These are phyloP conservation scores for Rafetus swinhoei DNA, from an alignment of 2,113 vertebrate species.

Conservation along the genomic window DNA sequence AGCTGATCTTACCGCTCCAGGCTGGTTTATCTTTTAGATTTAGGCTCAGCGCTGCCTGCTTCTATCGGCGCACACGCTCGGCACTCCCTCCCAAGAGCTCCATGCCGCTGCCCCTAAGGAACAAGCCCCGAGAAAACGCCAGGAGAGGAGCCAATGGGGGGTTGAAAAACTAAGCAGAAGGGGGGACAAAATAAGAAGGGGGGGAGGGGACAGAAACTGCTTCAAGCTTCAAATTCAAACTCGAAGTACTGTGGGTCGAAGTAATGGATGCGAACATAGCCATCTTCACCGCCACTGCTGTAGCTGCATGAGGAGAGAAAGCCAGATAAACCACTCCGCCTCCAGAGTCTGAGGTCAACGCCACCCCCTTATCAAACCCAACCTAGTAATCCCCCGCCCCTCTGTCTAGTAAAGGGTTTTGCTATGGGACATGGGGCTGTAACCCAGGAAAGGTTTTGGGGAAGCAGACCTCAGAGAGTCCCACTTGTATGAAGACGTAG, in stretches of 20 bases:
- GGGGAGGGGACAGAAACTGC: not conserved
- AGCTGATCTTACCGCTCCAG: not conserved
- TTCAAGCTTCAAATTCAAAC: conserved; percentile 94
- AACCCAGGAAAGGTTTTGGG: not conserved
- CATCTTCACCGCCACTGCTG: conserved; percentile 97
- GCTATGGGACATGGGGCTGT: not conserved
- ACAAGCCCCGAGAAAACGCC: not conserved
- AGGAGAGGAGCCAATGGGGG: accelerated
- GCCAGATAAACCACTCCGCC: not conserved
- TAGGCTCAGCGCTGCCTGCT: not conserved
- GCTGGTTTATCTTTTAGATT: not conserved
- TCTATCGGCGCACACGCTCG: not conserved
- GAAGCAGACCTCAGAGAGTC: not conserved
- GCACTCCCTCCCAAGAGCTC: not conserved
- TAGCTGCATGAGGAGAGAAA: conserved; percentile 82
- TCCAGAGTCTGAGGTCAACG: accelerated
- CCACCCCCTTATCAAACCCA: not conserved
- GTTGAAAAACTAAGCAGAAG: not conserved
- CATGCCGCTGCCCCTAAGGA: not conserved
- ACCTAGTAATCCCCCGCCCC: not conserved
- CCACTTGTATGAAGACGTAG: not conserved
- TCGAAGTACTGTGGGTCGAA: conserved; percentile 98
- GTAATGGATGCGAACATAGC: conserved; percentile 96
- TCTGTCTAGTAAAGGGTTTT: accelerated
- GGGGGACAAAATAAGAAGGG: not conserved